Base-by-base conservation (phyloP, 2,797 vertebrate genomes). In the Leptodactylus fallax region DNA sequence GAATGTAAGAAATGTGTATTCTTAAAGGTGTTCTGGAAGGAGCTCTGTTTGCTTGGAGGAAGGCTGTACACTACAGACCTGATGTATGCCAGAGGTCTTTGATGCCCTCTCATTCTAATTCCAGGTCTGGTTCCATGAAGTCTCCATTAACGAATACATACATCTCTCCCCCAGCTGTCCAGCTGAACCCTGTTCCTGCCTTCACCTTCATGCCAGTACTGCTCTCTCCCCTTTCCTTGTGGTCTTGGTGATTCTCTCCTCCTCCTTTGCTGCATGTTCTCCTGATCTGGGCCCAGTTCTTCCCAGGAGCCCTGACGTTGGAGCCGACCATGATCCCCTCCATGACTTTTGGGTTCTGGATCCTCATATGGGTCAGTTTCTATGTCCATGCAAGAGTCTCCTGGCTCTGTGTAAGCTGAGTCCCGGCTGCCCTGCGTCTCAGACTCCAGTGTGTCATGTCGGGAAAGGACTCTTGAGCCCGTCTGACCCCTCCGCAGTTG, bases 281-380 rank as follows among this genome's bases (percentile, higher is more conserved):
- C 87, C 23, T 95, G 95, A 90, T 97, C 96, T 0, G 96, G 95
- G 90, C 97, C 97, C 0, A 96, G 95, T 95, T 97, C 95, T 6
- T 96, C 96, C 97, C 97, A 98, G 85, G 96, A 96, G 14, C 95
- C 95, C 92, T 97, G 96, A 49, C 94, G 95, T 82, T 93, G 95
- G 36, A 89, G 87, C 87, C 83, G 77, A 85, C 90, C 93, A 95
- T 91, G 25, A 87, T 91, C 47, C 91, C 93, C 79, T 91, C 95
- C 94, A 7, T n/a, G 94, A 3, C 94, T 95, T 88, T 97, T 97
- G 0, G 95, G 94, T 90, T 97, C 96, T 0, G 96, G 96, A 83
- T 98, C 97, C 91, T 99, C 97, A 0, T 97, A 98, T 23, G 97
- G 97, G 84, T 99, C 98, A 0, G 96, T 98, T 93, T 99, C 98